Evolutionary conservation across 2,888 invertebrate genomes (phyloP).

Genomic region (Zaprionus lineosus): DNA sequence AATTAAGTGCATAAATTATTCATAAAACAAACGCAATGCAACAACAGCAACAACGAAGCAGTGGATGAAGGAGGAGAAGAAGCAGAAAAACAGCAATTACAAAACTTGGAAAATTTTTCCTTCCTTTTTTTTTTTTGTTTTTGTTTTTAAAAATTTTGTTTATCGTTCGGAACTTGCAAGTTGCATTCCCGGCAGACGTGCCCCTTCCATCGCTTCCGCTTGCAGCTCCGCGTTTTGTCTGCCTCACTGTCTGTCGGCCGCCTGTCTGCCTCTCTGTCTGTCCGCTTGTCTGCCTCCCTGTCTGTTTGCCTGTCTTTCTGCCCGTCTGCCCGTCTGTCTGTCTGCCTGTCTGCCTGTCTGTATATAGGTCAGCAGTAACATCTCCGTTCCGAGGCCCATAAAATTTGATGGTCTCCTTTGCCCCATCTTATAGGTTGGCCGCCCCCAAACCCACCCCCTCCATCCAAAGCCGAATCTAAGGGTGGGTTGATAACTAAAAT

Average conservation of each 20-base stretch:
- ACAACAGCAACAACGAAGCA: constrained; percentile 5
- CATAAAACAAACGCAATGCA: constrained; percentile 48
- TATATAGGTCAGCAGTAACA: constrained; percentile 60
- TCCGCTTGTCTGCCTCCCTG: neutral
- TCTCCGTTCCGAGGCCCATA: constrained; percentile 40
- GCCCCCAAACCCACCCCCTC: neutral
- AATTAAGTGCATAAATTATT: constrained; percentile 74
- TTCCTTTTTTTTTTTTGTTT: no score
- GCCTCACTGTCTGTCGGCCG: neutral
- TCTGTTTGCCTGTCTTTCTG: constrained; percentile 9
- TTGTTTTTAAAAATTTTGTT: constrained; percentile 50
- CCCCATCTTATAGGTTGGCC: neutral
- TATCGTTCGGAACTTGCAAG: constrained; percentile 46
- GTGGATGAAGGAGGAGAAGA: constrained; percentile 5
- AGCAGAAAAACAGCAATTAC: constrained; percentile 37
- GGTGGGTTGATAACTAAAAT: constrained; percentile 49
- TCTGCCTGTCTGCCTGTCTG: constrained; percentile 22
- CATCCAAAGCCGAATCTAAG: no score
- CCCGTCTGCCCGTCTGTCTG: neutral
- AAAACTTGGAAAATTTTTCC: constrained; percentile 36
- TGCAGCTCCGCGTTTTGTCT: no score
- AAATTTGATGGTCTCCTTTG: constrained; percentile 50
- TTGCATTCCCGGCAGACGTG: constrained; percentile 38
- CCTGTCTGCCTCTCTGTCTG: no score
- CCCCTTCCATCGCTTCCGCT: constrained; percentile 16